These are phyloP conservation scores for Silurus glanis DNA, from an alignment of 2,113 vertebrate species.

Conservation along the genomic window DNA sequence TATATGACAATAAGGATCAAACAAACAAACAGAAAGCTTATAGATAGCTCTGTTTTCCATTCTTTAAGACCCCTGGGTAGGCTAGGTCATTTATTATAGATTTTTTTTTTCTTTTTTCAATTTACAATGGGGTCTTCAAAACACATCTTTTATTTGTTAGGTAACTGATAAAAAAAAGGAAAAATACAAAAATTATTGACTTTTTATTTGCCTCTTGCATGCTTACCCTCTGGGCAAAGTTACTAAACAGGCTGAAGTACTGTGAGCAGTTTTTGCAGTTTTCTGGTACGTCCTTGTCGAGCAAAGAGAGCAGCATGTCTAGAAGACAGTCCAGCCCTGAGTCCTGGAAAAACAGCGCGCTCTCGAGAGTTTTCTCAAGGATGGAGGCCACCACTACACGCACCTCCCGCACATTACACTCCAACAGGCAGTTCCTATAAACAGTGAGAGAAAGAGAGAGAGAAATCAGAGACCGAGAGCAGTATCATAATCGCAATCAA, in stretches of 20 bases:
- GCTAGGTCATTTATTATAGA: no score
- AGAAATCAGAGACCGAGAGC: neutral
- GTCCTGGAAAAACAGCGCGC: slow-evolving; percentile 89
- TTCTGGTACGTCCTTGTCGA: slow-evolving; percentile 97
- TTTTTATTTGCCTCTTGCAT: neutral
- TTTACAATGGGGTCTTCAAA: no score
- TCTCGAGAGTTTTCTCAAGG: slow-evolving; percentile 95
- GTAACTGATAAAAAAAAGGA: no score
- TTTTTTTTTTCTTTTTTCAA: no score
- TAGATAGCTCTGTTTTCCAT: no score
- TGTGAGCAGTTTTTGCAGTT: slow-evolving; percentile 98
- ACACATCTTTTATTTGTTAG: no score
- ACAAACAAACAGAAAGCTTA: neutral
- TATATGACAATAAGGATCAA: neutral
- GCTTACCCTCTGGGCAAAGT: slow-evolving; percentile 93
- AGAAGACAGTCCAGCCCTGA: slow-evolving; percentile 83
- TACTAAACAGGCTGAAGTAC: slow-evolving; percentile 96
- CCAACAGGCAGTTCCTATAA: slow-evolving; percentile 87
- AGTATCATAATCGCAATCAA: neutral
- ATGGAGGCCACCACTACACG: slow-evolving; percentile 91
- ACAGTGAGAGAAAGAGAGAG: neutral
- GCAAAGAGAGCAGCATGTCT: slow-evolving; percentile 86
- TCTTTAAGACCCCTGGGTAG: no score
- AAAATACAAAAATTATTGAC: no score
- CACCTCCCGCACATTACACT: slow-evolving; percentile 93